phyloP scores from a whole-genome alignment of 1,140 invertebrate genomes.

The Heliconius hermathena region DNA sequence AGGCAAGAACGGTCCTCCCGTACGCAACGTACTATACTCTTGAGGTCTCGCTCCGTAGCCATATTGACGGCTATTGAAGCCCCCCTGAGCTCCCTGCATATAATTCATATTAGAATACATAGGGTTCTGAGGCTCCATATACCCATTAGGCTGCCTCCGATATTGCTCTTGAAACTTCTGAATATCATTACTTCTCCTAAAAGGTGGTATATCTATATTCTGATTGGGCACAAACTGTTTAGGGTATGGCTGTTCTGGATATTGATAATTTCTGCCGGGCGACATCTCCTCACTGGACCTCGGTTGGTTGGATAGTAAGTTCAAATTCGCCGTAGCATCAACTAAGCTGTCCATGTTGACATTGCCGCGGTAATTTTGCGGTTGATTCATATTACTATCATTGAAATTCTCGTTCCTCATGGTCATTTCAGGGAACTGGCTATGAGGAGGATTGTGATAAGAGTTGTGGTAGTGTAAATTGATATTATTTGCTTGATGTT shows the following conservation, averaged over 20 bases:
- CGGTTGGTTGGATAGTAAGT: slow-evolving; percentile 61
- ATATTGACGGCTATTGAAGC: slow-evolving; percentile 59
- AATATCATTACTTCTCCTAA: slow-evolving; percentile 58
- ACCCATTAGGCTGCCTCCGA: slow-evolving; percentile 65
- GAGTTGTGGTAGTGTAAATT: slow-evolving; percentile 63
- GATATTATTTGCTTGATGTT: slow-evolving; percentile 58
- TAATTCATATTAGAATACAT: slow-evolving; percentile 64
- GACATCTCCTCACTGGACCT: slow-evolving; percentile 55
- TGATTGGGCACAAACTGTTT: slow-evolving; percentile 61
- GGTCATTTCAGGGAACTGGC: slow-evolving; percentile 61
- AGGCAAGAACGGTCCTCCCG: slow-evolving; percentile 79
- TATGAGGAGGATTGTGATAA: slow-evolving; percentile 57
- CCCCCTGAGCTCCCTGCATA: slow-evolving; percentile 51
- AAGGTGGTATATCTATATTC: slow-evolving; percentile 56
- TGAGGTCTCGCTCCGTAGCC: slow-evolving; percentile 63
- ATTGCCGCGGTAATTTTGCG: slow-evolving; percentile 59
- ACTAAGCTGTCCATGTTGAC: slow-evolving; percentile 68
- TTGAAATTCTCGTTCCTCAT: slow-evolving; percentile 57
- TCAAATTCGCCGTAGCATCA: slow-evolving; percentile 71
- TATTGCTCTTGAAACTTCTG: slow-evolving; percentile 61
- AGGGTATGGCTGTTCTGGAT: slow-evolving; percentile 53
- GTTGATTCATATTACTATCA: slow-evolving; percentile 57
- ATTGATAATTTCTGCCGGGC: slow-evolving; percentile 55
- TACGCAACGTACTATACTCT: slow-evolving; percentile 55
- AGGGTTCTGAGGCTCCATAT: slow-evolving; percentile 58